A percentile compares a stretch with the other conserved stretches of the same genome.
Evolutionary conservation across 2,888 invertebrate species (phyloP).

Genomic region (Gnatocerus cornutus): DNA sequence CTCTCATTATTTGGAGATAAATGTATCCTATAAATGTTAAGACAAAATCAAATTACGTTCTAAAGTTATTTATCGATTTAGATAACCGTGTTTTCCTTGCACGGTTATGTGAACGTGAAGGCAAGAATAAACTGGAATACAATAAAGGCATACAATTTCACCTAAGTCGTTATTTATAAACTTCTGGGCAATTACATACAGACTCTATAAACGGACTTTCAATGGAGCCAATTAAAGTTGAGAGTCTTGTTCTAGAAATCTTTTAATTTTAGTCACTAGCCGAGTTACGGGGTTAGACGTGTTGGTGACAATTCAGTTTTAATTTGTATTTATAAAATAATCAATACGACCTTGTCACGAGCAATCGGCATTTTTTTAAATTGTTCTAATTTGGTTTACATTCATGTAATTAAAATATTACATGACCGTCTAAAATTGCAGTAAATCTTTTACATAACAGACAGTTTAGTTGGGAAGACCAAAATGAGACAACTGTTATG

Average conservation of each 20-base stretch:
- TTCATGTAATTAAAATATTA: constrained; percentile 31
- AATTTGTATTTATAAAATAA: constrained; percentile 15
- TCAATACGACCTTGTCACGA: constrained; percentile 28
- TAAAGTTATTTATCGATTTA: constrained; percentile 32
- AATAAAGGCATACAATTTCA: constrained; percentile 30
- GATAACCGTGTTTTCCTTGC: constrained; percentile 14
- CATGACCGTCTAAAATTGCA: constrained; percentile 21
- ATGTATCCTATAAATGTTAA: no score
- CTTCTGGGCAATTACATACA: constrained; percentile 31
- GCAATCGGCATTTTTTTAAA: constrained; percentile 20
- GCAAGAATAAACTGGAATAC: constrained; percentile 29
- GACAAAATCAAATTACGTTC: constrained; percentile 5
- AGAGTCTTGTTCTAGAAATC: constrained; percentile 3
- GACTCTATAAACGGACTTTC: constrained; percentile 14
- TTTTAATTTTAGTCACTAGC: no score
- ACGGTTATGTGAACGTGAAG: constrained; percentile 41
- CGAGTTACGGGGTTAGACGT: not conserved
- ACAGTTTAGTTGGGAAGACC: no score
- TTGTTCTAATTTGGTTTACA: constrained; percentile 20
- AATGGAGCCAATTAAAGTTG: constrained; percentile 1
- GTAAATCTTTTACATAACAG: constrained; percentile 25
- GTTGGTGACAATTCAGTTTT: constrained; percentile 5
- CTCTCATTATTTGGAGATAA: no score
- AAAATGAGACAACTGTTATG: no score
- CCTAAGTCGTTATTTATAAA: constrained; percentile 26